Conservation (phyloP, 2,797 vertebrate species). For the Spea hammondii region DNA sequence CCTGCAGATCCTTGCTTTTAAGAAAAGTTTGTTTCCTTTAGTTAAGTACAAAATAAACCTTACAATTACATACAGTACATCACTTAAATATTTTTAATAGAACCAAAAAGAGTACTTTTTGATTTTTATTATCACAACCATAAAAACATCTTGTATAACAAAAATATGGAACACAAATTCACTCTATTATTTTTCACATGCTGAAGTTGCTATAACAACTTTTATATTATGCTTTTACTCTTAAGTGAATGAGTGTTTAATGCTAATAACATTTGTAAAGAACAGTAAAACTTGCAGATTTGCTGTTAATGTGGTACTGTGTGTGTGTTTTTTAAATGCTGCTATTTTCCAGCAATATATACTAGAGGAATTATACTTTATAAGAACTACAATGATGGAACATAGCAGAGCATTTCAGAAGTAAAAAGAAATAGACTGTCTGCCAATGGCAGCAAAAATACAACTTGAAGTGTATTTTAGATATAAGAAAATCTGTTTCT, state of each 20-base stretch:
- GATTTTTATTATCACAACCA: neutral
- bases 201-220: conserved; percentile 15
- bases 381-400: conserved; percentile 22
- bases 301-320: conserved; percentile 11
- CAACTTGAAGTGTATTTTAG: too few species aligned
- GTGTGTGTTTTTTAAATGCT: conserved; percentile 22
- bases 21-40: conserved; percentile 22
- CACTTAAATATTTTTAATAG: neutral
- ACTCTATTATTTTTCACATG: neutral
- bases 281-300: conserved; percentile 20
- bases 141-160: neutral
- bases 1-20: conserved; percentile 19
- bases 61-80: too few species aligned
- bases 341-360: conserved; percentile 8
- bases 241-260: conserved; percentile 23
- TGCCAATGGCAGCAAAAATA: conserved; percentile 9
- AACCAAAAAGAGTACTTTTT: neutral
- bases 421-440: conserved; percentile 34
- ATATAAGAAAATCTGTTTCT: too few species aligned
- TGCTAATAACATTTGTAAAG: conserved; percentile 28
- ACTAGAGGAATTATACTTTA: conserved; percentile 22
- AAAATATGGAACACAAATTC: neutral
- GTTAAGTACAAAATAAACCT: neutral
- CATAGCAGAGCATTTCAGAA: conserved; percentile 19
- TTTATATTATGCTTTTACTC: conserved; percentile 31